Percentiles rank a stretch among this genome's conserved stretches.
phyloP scores from a whole-genome alignment of 2,888 invertebrate genomes.

The Eristalis arbustorum region DNA sequence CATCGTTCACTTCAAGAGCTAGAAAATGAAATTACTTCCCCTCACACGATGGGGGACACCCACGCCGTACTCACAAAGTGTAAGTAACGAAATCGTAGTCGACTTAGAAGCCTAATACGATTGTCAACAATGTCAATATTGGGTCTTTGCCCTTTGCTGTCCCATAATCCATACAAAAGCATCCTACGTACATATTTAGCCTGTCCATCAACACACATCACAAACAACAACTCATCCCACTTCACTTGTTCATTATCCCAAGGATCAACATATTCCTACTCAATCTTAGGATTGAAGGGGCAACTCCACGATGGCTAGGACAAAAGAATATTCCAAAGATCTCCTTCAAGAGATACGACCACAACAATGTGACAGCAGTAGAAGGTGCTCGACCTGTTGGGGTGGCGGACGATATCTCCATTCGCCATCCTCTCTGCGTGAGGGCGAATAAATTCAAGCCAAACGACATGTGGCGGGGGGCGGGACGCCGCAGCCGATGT shows the following conservation, averaged over 20 bases:
- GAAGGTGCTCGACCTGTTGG: constrained; percentile 21
- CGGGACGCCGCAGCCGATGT: constrained; percentile 6
- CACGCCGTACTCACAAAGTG: neutral
- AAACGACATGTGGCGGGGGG: neutral
- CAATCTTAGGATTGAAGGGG: constrained; percentile 7
- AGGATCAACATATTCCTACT: constrained; percentile 25
- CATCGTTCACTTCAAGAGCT: neutral
- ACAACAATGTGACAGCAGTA: neutral
- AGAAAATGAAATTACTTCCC: neutral
- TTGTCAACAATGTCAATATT: constrained; percentile 20
- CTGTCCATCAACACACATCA: neutral
- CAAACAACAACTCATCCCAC: neutral
- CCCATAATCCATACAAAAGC: constrained; percentile 25
- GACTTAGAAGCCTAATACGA: constrained; percentile 9
- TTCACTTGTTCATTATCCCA: constrained; percentile 23
- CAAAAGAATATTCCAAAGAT: constrained; percentile 26
- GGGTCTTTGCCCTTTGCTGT: constrained; percentile 10
- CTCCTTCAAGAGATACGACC: constrained; percentile 3
- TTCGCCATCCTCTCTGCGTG: neutral
- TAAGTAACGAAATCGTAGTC: neutral
- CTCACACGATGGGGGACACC: neutral
- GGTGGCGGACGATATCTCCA: neutral
- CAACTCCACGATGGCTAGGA: neutral
- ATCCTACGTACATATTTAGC: constrained; percentile 10
- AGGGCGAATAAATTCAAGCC: constrained; percentile 33